Base-by-base conservation (phyloP, 2,888 invertebrate genomes). In the Tridacna gigas region DNA sequence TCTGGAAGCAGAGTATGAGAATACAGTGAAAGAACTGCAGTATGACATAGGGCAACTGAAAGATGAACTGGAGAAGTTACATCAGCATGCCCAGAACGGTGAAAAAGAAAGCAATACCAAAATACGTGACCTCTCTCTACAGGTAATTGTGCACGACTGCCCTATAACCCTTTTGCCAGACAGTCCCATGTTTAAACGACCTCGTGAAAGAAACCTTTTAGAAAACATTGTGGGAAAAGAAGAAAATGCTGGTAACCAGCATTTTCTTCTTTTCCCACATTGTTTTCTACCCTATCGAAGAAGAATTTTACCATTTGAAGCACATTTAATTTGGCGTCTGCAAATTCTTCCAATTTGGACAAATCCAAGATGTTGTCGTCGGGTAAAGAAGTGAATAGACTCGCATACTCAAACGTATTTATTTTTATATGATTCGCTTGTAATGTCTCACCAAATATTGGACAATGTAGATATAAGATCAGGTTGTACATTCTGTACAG, bases 1-100 rank as follows among this genome's bases (percentile, higher is more conserved):
- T 65, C 96, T 97, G 65, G 97, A 97, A 94, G 97, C 97, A 48
- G 98, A 99, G 95, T 97, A 97, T 94, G 98, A 99, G 91, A 97
- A 97, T 75, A 96, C 97, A 88, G 96, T 98, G 69, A 95, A 97
- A 91, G 99, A 99, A 94, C 96, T 98, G 67, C 98, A 98, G 95
- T 97, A 97, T 90, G 99, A 99, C 95, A 96, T 98, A 93, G 96
- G 96, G 86, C 97, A 97, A 93, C 96, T 98, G 71, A 97, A 97
- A 86, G 96, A 96, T 82, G 97, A 97, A 94, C 96, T 98, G 88
- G 96, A 96, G 79, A 96, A 96, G 77, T 94, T 95, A 84, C 95
- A 95, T 84, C 91, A 93, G 69, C 91, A 94, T 63, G 91, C 95
- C 73, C 93, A 91, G 26, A 92, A 94, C 4, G 86, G 86, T 0